phyloP scores from a whole-genome alignment of 2,113 vertebrate genomes.

The Isurus oxyrinchus region DNA sequence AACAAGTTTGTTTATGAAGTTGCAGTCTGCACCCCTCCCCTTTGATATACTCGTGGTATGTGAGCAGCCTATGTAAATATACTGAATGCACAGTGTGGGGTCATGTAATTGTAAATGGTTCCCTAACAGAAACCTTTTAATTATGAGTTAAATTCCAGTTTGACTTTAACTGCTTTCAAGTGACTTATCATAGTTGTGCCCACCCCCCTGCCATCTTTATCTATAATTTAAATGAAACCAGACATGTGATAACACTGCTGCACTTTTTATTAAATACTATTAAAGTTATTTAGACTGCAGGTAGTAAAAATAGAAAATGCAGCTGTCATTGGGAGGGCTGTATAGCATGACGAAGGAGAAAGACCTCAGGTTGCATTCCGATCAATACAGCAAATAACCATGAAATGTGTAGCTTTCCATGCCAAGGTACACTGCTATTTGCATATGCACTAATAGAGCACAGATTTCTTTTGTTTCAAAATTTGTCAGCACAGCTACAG shows the following conservation, averaged over 20 bases:
- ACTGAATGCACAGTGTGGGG: background rate
- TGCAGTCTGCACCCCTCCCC: background rate
- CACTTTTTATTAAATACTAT: background rate
- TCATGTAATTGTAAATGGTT: background rate
- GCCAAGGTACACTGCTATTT: conserved; percentile 31
- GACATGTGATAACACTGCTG: background rate
- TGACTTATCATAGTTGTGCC: background rate
- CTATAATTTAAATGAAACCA: background rate
- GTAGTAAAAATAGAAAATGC: conserved; percentile 32
- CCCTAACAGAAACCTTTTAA: background rate
- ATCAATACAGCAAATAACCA: conserved; percentile 28
- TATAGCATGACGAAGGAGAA: background rate
- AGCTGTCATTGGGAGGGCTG: background rate
- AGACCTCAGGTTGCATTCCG: conserved; percentile 10
- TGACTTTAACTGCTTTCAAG: background rate
- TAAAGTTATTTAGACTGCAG: background rate
- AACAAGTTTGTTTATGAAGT: background rate
- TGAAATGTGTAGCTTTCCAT: background rate
- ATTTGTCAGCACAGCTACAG: background rate
- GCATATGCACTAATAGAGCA: background rate
- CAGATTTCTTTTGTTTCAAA: background rate
- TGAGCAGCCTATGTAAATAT: background rate
- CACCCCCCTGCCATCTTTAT: background rate
- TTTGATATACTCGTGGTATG: background rate
- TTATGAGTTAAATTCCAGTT: background rate